Conservation (phyloP, 2,888 invertebrate genomes). For the Eupelmus urozonus region DNA sequence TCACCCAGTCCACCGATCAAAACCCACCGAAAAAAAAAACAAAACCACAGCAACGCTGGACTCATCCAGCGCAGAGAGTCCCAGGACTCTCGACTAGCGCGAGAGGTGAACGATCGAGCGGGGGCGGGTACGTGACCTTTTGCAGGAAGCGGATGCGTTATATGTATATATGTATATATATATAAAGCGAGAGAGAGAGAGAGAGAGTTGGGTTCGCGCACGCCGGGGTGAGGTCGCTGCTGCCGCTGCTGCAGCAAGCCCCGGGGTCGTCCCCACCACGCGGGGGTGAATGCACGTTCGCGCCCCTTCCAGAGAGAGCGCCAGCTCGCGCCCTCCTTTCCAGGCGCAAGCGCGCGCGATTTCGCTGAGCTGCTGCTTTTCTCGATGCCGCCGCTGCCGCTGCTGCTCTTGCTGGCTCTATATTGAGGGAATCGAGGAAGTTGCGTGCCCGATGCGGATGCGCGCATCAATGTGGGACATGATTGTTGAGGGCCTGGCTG, state of each 20-base stretch:
- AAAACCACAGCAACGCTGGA: neutral
- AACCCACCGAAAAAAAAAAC: neutral
- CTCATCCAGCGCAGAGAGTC: conserved; percentile 44
- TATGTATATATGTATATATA: neutral
- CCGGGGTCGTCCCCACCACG: conserved; percentile 40
- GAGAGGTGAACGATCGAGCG: too few species aligned
- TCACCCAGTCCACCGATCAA: neutral
- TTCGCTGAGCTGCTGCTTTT: neutral
- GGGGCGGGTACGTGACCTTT: conserved; percentile 73
- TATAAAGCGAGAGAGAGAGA: neutral
- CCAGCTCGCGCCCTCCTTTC: neutral
- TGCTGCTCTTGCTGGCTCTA: too few species aligned
- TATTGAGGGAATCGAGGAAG: too few species aligned
- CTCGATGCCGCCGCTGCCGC: too few species aligned
- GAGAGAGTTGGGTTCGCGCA: neutral
- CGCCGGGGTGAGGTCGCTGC: conserved; percentile 51
- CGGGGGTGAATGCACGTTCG: conserved; percentile 56
- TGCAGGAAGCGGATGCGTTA: conserved; percentile 65
- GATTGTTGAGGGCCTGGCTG: too few species aligned
- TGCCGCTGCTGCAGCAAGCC: conserved; percentile 31
- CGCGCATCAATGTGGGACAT: too few species aligned
- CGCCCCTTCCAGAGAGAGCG: neutral
- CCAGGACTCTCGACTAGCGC: too few species aligned
- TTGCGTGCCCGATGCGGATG: too few species aligned
- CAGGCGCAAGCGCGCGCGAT: neutral